phyloP scores from a whole-genome alignment of 23 tunicate species.

The Trididemnum nubilum region DNA sequence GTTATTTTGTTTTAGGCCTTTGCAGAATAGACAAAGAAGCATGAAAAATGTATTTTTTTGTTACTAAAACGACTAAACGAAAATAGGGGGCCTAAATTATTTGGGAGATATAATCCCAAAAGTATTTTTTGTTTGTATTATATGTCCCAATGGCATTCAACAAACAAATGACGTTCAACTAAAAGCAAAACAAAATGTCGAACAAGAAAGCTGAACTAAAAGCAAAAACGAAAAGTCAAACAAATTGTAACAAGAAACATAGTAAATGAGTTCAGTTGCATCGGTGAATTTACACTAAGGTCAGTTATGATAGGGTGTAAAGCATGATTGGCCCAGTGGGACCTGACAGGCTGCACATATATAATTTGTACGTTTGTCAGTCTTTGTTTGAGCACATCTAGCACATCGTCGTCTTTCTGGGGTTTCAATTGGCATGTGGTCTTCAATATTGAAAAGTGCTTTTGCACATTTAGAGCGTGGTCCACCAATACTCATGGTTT shows the following conservation, averaged over 20 bases:
- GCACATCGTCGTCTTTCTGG: conserved; percentile 30
- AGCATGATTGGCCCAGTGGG: conserved; percentile 25
- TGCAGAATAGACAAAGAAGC: conserved; percentile 12
- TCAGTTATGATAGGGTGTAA: conserved; percentile 8
- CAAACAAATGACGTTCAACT: background rate
- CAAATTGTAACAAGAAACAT: conserved; percentile 17
- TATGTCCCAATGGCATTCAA: conserved; percentile 18
- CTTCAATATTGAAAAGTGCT: conserved; percentile 9
- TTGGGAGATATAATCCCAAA: conserved; percentile 26
- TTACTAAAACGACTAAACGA: background rate
- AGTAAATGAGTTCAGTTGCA: background rate
- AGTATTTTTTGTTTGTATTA: conserved; percentile 13
- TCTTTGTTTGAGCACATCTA: conserved; percentile 24
- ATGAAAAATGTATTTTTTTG: conserved; percentile 11
- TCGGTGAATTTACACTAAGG: background rate
- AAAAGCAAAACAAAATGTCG: background rate
- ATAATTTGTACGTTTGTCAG: conserved; percentile 13
- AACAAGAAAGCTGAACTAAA: background rate
- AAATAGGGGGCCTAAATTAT: conserved; percentile 7
- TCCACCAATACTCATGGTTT: conserved; percentile 21
- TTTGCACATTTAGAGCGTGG: conserved; percentile 19
- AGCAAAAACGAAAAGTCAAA: background rate
- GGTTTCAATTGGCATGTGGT: conserved; percentile 16
- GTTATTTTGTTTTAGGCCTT: conserved; percentile 13
- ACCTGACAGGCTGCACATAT: conserved; percentile 25